phyloP scores from a whole-genome alignment of 30 jellyfish, hydroid and myxozoan species.

The Cassiopea andromeda region DNA sequence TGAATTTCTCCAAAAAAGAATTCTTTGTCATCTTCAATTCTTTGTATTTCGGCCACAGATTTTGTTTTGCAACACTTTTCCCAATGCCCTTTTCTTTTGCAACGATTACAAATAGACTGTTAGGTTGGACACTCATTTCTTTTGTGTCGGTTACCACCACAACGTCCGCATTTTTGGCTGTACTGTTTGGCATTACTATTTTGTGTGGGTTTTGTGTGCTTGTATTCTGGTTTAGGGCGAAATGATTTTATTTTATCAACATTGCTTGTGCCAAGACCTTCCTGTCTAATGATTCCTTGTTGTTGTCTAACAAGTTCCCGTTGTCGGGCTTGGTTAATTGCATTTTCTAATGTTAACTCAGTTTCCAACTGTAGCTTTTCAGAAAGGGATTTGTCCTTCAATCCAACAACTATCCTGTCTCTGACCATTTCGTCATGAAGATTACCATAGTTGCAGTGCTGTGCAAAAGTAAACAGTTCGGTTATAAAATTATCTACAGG shows the following conservation, averaged over 20 bases:
- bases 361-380: constrained; percentile 43
- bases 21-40: neutral
- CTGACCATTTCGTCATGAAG: constrained; percentile 47
- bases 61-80: constrained; percentile 20
- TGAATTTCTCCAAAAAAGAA: constrained; percentile 13
- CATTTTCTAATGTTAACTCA: constrained; percentile 37
- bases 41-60: constrained; percentile 1
- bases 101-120: constrained; percentile 14
- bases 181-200: neutral
- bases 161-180: constrained; percentile 21
- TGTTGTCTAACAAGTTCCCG: constrained; percentile 37
- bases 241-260: neutral
- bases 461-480: constrained; percentile 30
- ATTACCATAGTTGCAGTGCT: constrained; percentile 30
- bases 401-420: constrained; percentile 56
- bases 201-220: constrained; percentile 16
- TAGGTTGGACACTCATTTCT: constrained; percentile 44
- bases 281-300: constrained; percentile 14
- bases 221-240: neutral
- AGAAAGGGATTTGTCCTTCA: constrained; percentile 36
- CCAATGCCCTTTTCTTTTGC: constrained; percentile 60
- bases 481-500: constrained; percentile 50
- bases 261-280: neutral
- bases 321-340: constrained; percentile 46
- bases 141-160: constrained; percentile 22